phyloP scores from a whole-genome alignment of 2,113 vertebrate species.

The Circaetus gallicus region DNA sequence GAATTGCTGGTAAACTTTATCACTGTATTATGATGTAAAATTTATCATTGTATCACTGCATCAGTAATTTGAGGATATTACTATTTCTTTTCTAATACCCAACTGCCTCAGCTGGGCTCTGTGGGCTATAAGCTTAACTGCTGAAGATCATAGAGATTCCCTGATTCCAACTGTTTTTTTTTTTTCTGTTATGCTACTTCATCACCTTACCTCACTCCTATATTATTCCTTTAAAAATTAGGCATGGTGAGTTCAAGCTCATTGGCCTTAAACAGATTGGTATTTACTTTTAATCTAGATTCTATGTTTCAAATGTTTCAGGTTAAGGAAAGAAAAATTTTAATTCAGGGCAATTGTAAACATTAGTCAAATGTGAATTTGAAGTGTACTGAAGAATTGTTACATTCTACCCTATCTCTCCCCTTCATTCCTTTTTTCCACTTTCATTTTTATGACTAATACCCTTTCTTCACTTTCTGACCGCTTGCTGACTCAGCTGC shows the following conservation, averaged over 20 bases:
- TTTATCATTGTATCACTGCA: constrained; percentile 7
- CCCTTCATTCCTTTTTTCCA: not conserved
- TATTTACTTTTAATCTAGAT: not conserved
- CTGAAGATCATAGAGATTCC: not conserved
- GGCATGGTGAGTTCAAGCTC: not conserved
- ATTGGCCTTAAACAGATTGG: not conserved
- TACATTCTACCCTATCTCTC: not conserved
- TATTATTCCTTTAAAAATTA: not conserved
- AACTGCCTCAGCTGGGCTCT: not conserved
- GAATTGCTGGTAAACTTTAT: constrained; percentile 38
- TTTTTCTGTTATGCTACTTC: not conserved
- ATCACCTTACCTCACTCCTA: not conserved
- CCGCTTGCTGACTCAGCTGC: not conserved
- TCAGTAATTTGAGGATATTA: constrained; percentile 5
- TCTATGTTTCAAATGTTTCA: not conserved
- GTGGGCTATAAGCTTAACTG: not conserved
- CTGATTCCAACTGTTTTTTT: not conserved
- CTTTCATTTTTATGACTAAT: not conserved
- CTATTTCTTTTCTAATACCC: not conserved
- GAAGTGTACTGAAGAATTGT: not conserved
- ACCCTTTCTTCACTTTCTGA: not conserved
- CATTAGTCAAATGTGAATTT: not conserved
- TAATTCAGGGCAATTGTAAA: not conserved
- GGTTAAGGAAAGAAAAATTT: not conserved
- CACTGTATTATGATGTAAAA: constrained; percentile 21